These are phyloP conservation scores for Pherbina coryleti DNA, from an alignment of 2,888 invertebrate genomes.

Conservation along the genomic window DNA sequence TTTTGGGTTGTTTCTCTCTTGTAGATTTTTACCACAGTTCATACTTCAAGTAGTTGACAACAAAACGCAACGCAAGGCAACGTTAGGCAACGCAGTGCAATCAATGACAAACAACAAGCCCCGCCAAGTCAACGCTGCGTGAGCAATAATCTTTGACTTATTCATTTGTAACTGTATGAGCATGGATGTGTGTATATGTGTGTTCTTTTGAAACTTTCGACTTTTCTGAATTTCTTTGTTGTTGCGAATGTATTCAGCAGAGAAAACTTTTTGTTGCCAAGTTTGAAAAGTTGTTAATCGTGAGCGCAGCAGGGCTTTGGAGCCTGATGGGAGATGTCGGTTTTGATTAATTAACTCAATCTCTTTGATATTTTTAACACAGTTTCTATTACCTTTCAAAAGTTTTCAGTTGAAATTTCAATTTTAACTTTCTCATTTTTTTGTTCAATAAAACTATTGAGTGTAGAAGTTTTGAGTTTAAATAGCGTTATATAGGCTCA, in stretches of 20 bases:
- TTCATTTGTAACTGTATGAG: not conserved
- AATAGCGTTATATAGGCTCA: too few species aligned
- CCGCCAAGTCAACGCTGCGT: conserved; percentile 2
- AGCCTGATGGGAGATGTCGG: not conserved
- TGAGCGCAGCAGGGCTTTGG: too few species aligned
- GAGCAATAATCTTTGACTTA: not conserved
- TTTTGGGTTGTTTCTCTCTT: not conserved
- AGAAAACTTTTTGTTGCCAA: not conserved
- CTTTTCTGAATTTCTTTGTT: not conserved
- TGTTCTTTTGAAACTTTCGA: conserved; percentile 3
- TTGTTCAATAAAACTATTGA: too few species aligned
- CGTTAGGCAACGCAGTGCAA: not conserved
- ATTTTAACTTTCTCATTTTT: too few species aligned
- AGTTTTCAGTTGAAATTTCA: not conserved
- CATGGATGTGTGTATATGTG: not conserved
- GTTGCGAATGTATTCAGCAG: not conserved
- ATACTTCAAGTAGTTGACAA: conserved; percentile 10
- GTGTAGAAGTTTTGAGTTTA: too few species aligned
- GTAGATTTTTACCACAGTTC: not conserved
- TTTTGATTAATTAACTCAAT: conserved; percentile 1
- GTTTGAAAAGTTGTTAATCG: too few species aligned
- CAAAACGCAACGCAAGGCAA: not conserved
- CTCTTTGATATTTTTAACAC: conserved; percentile 4
- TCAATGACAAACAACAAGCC: not conserved
- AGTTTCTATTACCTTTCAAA: not conserved